Percentiles rank a stretch among this genome's conserved stretches.
Conservation (phyloP, 2,888 invertebrate genomes). For the Chymomyza caudatula region DNA sequence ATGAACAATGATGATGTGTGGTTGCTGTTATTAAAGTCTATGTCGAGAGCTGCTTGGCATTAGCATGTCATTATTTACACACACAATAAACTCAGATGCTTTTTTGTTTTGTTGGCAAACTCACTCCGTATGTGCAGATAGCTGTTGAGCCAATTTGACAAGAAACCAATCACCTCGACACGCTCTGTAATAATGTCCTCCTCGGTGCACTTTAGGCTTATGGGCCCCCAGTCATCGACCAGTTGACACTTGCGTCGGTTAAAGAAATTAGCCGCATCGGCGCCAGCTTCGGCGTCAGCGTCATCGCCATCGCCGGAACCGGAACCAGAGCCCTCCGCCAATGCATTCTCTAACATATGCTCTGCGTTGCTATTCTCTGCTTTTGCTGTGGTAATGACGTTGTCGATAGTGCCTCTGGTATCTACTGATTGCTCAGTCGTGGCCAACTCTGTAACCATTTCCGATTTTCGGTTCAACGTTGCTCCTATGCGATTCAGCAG, state of each 20-base stretch:
- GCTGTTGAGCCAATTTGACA: slow-evolving; percentile 85
- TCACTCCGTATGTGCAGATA: slow-evolving; percentile 85
- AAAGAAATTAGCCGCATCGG: slow-evolving; percentile 51
- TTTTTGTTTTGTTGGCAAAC: slow-evolving; percentile 69
- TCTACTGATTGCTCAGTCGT: neutral
- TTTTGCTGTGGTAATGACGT: neutral
- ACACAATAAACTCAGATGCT: slow-evolving; percentile 7
- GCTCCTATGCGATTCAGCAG: slow-evolving; percentile 50
- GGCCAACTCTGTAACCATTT: neutral
- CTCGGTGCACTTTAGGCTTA: slow-evolving; percentile 69
- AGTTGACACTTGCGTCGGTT: slow-evolving; percentile 62
- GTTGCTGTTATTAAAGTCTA: neutral
- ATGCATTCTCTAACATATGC: neutral
- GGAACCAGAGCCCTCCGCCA: slow-evolving; percentile 4
- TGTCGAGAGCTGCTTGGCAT: slow-evolving; percentile 38
- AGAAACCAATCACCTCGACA: slow-evolving; percentile 81
- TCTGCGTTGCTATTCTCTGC: slow-evolving; percentile 11
- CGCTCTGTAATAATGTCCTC: slow-evolving; percentile 63
- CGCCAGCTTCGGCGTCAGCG: neutral
- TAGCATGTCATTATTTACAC: slow-evolving; percentile 60
- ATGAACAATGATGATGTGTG: neutral
- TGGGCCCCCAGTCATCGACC: slow-evolving; percentile 69
- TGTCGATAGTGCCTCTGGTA: neutral
- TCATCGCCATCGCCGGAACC: neutral
- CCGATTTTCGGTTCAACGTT: slow-evolving; percentile 31